Base-by-base conservation (phyloP, 92 coral and sea anemone species). In the Pocillopora grandis region DNA sequence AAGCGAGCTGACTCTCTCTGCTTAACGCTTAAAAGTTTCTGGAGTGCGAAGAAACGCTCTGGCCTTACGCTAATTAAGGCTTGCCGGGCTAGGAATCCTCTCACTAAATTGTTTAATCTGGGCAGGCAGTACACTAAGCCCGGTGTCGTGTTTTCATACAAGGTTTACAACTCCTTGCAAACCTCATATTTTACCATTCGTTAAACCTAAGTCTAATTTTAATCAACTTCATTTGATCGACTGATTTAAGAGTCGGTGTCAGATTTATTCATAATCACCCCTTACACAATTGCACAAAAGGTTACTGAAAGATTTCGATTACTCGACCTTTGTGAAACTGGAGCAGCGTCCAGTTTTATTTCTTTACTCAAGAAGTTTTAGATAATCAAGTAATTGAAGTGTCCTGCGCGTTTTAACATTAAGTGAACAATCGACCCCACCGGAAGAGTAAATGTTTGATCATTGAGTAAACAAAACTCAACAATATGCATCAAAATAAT, bases 371-470 rank as follows among this genome's bases (percentile, higher is more conserved):
- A 8, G 23, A 27, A 12, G 12, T 42, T 27, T 21, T 2, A 33
- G 65, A 52, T 66, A 79, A 66, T 79, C 64, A 52, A 79, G 65
- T 66, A 27, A 79, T 49, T 66, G 63, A 66, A 57, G 52, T 49
- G 55, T 23, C 16, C 33, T 66, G 63, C 15, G 1, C 10, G 52
- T 79, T 66, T 55, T 79, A 74, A 49, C 31, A 16, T 36, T 2
- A 36, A 48, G 48, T 49, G 37, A 27, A 62, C 74, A 64, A 19
- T 2, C 5, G 9, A 49, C 80, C 70, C 58, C 75, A 67, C 78
- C 65, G 42, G 48, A 19, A 74, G 85, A 49, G 17, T 10, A 5
- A 42, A 82, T 42, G 62, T 61, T 72, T 82, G 78, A 13, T 49
- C 52, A 18, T 1, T 73, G 74, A 73, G 33, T 52, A 83, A 73